Evolutionary conservation across 2,113 vertebrate genomes (phyloP).

Genomic region (Gymnogyps californianus): DNA sequence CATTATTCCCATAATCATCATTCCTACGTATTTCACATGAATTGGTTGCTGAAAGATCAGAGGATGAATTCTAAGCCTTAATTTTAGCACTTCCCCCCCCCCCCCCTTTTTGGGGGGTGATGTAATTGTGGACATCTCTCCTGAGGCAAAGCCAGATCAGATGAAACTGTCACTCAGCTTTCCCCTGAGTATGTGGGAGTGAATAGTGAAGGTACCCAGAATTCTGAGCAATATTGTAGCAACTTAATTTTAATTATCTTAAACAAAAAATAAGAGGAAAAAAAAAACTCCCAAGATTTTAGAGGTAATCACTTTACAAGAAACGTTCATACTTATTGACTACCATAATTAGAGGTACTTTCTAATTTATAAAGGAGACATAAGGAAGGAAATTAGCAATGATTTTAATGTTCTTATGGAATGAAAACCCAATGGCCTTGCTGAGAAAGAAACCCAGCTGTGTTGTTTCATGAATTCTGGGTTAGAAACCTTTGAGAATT

Average conservation of each 20-base stretch:
- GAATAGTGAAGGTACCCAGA: neutral
- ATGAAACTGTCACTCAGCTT: neutral
- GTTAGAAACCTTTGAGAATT: slow-evolving; percentile 26
- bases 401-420: neutral
- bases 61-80: neutral
- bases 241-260: neutral
- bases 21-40: neutral
- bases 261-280: neutral
- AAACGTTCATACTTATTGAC: neutral
- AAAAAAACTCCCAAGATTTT: neutral
- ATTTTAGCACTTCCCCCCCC: neutral
- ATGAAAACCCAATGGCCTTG: neutral
- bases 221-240: neutral
- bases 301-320: neutral
- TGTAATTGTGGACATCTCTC: neutral
- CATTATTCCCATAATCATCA: neutral
- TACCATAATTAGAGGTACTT: neutral
- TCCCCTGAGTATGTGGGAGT: neutral
- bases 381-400: neutral
- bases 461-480: neutral
- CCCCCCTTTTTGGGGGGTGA: accelerated
- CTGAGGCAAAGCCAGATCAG: neutral
- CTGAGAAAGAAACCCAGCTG: slow-evolving; percentile 9
- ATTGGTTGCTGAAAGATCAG: neutral
- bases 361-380: neutral